Evolutionary conservation across 2,113 vertebrate species (phyloP), one percentile per base, ranked within the genome.

Genomic region (Gymnogyps californianus): DNA sequence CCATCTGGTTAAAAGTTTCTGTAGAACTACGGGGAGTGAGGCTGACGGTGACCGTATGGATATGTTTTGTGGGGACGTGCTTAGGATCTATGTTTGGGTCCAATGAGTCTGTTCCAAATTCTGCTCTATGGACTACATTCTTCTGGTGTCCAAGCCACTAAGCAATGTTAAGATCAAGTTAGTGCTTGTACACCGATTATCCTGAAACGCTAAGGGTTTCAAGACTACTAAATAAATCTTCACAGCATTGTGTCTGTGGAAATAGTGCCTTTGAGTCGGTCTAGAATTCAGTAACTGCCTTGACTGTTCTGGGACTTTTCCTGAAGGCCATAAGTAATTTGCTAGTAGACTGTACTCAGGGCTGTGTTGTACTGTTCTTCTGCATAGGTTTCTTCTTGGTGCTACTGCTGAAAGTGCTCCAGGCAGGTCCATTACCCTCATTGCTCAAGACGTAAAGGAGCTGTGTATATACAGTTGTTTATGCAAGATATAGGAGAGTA

Each of bases 21-120:
- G 34, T 55, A 49, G 75, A 22, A 15, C 22, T n/a, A 0, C 16
- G 62, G 44, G 14, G 67, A 40, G 28, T 77, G 46, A 25, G 22
- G 36, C 42, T 83, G 54, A 5, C 2, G 3, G 28, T 54, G 34
- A 25, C n/a, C 9, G 2, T 2, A 6, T 38, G 5, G 15, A 1
- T 12, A 0, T 75, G 16, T 25, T 70, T 49, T 65, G 72, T 47
- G 83, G 13, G 77, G 40, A 26, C 14, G 3, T 34, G 16, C 10
- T 58, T 25, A 9, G 31, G 15, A 10, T 46, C 32, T 58, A 0
- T 42, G 13, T 46, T 87, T 31, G 31, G 18, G 15, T 69, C 24
- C 34, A 52, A 0, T 32, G 18, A 38, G 1, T 17, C 34, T 40
- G 31, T 42, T 75, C 55, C 29, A 67, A 5, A 46, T 46, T 64